A percentile compares a stretch with the other conserved stretches of the same genome.
Conservation (phyloP, 2,888 invertebrate genomes). For the Epirrhoe alternata region DNA sequence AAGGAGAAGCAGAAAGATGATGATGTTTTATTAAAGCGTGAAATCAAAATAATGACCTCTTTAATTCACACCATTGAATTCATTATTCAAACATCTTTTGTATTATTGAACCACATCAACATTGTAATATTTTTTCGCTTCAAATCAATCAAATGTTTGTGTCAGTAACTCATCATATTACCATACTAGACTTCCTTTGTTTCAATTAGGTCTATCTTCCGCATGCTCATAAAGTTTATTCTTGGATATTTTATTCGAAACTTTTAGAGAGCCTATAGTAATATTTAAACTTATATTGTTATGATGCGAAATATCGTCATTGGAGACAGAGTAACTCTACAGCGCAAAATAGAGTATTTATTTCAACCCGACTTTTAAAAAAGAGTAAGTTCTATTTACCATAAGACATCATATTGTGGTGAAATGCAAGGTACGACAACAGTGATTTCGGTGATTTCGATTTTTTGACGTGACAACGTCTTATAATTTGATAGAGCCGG, state of each 20-base stretch:
- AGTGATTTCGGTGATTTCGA: too few relatives aligned
- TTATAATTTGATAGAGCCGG: too few relatives aligned
- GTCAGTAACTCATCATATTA: constrained; percentile 43
- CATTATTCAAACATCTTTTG: constrained; percentile 17
- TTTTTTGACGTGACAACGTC: too few relatives aligned
- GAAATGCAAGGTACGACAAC: too few relatives aligned
- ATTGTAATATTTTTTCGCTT: constrained; percentile 32
- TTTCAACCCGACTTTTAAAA: too few relatives aligned
- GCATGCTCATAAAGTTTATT: constrained; percentile 35
- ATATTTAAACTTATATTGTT: neutral
- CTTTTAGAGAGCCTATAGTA: neutral
- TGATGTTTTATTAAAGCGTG: constrained; percentile 4
- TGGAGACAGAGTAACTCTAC: too few relatives aligned
- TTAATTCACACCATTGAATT: constrained; percentile 15
- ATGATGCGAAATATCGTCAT: too few relatives aligned
- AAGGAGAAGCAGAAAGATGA: neutral
- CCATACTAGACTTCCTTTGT: constrained; percentile 46
- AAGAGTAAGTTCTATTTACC: too few relatives aligned
- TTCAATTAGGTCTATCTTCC: constrained; percentile 54
- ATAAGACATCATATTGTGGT: too few relatives aligned
- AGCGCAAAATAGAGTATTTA: too few relatives aligned
- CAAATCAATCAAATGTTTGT: constrained; percentile 34
- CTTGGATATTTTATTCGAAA: neutral
- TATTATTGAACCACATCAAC: constrained; percentile 26
- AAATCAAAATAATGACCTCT: constrained; percentile 1